Conservation (phyloP, 2,797 vertebrate species). For the Mormyrus hasselquistii region DNA sequence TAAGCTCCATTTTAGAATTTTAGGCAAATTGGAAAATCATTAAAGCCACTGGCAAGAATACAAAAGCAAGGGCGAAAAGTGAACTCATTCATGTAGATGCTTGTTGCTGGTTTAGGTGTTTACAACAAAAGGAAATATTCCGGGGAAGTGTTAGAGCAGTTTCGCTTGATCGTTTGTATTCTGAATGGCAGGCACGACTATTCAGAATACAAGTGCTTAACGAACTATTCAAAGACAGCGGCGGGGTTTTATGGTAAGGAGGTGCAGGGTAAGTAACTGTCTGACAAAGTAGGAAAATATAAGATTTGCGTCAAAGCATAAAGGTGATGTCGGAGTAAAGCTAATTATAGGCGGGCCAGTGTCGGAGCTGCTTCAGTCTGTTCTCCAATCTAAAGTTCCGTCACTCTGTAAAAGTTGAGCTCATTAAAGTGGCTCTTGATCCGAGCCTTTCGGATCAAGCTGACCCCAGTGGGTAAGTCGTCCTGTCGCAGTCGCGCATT, state of each 20-base stretch:
- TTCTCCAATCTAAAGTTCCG: slow-evolving; percentile 2
- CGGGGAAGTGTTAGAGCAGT: neutral
- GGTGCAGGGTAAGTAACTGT: neutral
- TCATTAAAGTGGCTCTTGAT: slow-evolving; percentile 9
- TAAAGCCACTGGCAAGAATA: neutral
- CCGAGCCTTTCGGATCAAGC: neutral
- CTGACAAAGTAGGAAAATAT: neutral
- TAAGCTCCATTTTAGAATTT: neutral
- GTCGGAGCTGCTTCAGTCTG: neutral
- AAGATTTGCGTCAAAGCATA: neutral
- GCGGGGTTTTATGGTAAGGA: neutral
- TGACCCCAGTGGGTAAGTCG: slow-evolving; percentile 2
- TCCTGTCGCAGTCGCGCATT: neutral
- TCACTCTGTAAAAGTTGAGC: slow-evolving; percentile 3
- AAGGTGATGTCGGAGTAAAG: neutral
- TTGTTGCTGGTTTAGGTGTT: neutral
- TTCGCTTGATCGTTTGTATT: neutral
- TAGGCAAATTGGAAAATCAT: neutral
- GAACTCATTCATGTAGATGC: neutral
- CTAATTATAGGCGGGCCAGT: slow-evolving; percentile 9
- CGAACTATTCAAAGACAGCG: neutral
- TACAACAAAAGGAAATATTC: neutral
- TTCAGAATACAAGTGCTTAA: neutral
- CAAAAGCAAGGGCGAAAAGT: neutral
- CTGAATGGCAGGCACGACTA: neutral